Conservation (phyloP, 2,888 invertebrate genomes). For the Clivina fossor region DNA sequence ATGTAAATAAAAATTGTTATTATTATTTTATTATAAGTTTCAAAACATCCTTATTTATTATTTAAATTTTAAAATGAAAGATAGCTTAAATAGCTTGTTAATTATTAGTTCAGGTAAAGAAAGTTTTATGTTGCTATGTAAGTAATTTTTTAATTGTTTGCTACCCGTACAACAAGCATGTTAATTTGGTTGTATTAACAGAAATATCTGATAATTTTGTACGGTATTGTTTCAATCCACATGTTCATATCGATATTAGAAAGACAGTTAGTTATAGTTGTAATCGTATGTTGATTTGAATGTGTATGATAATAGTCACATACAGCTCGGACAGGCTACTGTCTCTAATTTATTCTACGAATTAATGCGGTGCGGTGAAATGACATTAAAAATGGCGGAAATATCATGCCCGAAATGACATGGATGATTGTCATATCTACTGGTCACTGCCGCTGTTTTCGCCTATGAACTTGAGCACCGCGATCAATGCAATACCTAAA, state of each 20-base stretch:
- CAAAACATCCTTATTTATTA: too few relatives aligned
- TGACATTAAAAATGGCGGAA: conserved; percentile 27
- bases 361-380: conserved; percentile 15
- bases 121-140: too few relatives aligned
- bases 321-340: background rate
- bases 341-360: conserved; percentile 13
- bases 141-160: background rate
- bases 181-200: background rate
- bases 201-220: background rate
- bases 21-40: too few relatives aligned
- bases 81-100: too few relatives aligned
- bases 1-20: too few relatives aligned
- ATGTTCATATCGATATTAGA: background rate
- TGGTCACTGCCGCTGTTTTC: background rate
- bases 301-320: background rate
- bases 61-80: too few relatives aligned
- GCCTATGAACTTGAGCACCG: conserved; percentile 1
- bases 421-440: conserved; percentile 6
- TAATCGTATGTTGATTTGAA: background rate
- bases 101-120: too few relatives aligned
- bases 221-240: background rate
- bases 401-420: conserved; percentile 32
- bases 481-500: too few relatives aligned
- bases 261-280: background rate
- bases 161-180: background rate